A percentile compares a stretch with the other conserved stretches of the same genome.
Evolutionary conservation across 2,888 invertebrate species (phyloP).

Genomic region (Eupithecia abbreviata): DNA sequence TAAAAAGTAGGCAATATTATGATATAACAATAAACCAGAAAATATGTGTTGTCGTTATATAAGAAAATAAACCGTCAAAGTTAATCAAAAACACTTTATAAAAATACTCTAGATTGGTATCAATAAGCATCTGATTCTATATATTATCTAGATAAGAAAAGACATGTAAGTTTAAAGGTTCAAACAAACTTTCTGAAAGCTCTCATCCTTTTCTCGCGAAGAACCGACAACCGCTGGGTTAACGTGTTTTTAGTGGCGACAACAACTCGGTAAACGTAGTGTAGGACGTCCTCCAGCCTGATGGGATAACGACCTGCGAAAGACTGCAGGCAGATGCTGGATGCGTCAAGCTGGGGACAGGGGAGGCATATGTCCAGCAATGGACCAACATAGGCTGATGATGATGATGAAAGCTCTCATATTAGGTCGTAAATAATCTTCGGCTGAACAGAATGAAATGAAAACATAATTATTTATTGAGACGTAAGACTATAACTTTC

Average conservation of each 20-base stretch:
- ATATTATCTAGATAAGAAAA: not conserved
- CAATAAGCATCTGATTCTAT: not conserved
- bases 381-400: too few relatives aligned
- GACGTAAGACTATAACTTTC: constrained; percentile 37
- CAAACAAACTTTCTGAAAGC: not conserved
- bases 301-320: too few relatives aligned
- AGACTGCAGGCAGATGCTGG: too few relatives aligned
- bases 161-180: not conserved
- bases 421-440: constrained; percentile 16
- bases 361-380: too few relatives aligned
- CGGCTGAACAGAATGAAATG: constrained; percentile 33
- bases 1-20: not conserved
- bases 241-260: too few relatives aligned
- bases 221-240: too few relatives aligned
- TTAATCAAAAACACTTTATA: too few relatives aligned
- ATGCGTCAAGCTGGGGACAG: too few relatives aligned
- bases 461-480: constrained; percentile 41
- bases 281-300: too few relatives aligned
- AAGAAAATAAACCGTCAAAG: not conserved
- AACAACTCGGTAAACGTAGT: too few relatives aligned
- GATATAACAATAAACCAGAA: not conserved
- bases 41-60: too few relatives aligned
- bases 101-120: not conserved
- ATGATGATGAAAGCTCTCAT: not conserved
- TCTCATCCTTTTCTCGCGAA: too few relatives aligned